A percentile compares a stretch with the other conserved stretches of the same genome.
Evolutionary conservation across 2,113 vertebrate species (phyloP).

Genomic region (Tylochromis polylepis): DNA sequence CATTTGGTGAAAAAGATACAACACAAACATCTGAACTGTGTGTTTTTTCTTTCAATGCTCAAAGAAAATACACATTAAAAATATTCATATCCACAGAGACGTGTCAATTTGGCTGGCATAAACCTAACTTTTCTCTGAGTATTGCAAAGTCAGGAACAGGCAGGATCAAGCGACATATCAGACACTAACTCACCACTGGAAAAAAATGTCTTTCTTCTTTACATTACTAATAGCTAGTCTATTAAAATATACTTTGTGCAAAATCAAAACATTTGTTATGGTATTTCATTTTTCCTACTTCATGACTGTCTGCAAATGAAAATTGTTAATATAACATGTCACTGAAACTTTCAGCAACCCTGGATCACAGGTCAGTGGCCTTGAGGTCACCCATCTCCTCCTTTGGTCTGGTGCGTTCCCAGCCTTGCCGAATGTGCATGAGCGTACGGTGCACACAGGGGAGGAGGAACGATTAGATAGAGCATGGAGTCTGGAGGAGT

Average conservation of each 20-base stretch:
- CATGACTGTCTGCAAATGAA: neutral
- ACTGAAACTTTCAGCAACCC: neutral
- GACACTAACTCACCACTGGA: neutral
- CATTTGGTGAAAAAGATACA: neutral
- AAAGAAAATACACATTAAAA: conserved; percentile 15
- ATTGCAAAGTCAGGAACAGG: neutral
- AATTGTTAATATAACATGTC: neutral
- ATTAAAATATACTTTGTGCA: neutral
- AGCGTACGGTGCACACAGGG: conserved; percentile 82
- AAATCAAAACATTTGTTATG: neutral
- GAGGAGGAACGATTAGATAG: conserved; percentile 78
- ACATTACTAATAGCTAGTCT: neutral
- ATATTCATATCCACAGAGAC: neutral
- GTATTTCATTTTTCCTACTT: neutral
- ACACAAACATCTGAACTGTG: neutral
- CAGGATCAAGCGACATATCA: neutral
- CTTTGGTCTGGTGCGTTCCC: conserved; percentile 72
- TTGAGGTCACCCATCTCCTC: neutral
- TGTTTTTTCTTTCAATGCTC: neutral
- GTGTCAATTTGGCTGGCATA: conserved; percentile 7
- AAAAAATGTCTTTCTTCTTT: neutral
- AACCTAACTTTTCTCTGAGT: neutral
- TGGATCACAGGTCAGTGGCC: conserved; percentile 18
- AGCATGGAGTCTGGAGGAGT: conserved; percentile 80
- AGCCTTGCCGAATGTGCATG: conserved; percentile 83